Evolutionary conservation across 2,797 vertebrate genomes (phyloP).

Genomic region (Enteromius fasciolatus): DNA sequence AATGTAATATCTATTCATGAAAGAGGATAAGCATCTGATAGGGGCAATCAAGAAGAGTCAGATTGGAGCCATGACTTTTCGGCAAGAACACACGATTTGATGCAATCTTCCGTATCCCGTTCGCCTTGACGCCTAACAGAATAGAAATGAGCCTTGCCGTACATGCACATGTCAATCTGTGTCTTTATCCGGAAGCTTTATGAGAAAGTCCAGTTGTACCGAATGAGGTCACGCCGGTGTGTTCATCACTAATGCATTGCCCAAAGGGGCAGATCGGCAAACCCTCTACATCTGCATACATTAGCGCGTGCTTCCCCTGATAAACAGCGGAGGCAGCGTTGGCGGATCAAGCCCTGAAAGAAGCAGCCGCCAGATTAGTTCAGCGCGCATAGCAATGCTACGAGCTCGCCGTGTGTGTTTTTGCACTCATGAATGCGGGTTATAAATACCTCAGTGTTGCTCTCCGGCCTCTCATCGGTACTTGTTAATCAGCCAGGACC

Average conservation of each 20-base stretch:
- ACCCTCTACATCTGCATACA: constrained; percentile 27
- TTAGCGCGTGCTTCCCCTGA: constrained; percentile 20
- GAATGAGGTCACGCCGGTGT: constrained; percentile 35
- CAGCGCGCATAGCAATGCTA: not conserved
- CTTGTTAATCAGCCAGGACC: constrained; percentile 55
- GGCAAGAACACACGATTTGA: constrained; percentile 37
- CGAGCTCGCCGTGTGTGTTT: constrained; percentile 40
- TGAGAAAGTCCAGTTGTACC: constrained; percentile 20
- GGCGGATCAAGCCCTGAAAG: not conserved
- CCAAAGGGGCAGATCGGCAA: not conserved
- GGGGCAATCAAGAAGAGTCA: constrained; percentile 41
- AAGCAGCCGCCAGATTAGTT: not conserved
- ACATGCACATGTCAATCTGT: not conserved
- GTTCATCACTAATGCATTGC: constrained; percentile 39
- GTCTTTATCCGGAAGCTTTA: constrained; percentile 34
- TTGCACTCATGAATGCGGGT: constrained; percentile 39
- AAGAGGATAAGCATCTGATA: constrained; percentile 65
- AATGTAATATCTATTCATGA: constrained; percentile 79
- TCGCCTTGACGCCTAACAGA: not conserved
- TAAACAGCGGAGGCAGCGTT: not conserved
- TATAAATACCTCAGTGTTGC: constrained; percentile 43
- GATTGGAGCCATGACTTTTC: constrained; percentile 55
- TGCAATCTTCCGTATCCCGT: constrained; percentile 24
- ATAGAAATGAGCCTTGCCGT: not conserved
- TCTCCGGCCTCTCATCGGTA: constrained; percentile 27